These are phyloP conservation scores for Eupeodes latifasciatus DNA, from an alignment of 2,888 invertebrate species.

Conservation along the genomic window DNA sequence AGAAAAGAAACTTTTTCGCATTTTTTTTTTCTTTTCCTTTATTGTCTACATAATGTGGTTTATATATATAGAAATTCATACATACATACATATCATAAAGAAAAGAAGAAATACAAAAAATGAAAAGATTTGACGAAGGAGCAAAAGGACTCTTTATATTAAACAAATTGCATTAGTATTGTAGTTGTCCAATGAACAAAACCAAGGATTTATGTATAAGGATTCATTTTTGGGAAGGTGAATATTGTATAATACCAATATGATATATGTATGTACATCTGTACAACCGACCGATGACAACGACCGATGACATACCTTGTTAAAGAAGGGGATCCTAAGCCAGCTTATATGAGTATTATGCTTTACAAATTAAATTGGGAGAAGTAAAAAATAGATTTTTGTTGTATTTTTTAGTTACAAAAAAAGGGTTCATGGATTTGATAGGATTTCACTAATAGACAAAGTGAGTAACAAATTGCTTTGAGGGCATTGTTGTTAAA, in stretches of 20 bases:
- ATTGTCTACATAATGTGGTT: slow-evolving; percentile 1
- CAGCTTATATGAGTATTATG: slow-evolving; percentile 32
- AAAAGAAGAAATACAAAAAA: background rate
- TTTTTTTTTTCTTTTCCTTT: background rate
- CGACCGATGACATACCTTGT: background rate
- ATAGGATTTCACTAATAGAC: slow-evolving; percentile 56
- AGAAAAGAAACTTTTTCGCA: background rate
- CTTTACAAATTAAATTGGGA: slow-evolving; percentile 48
- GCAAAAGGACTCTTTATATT: slow-evolving; percentile 36
- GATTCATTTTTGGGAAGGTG: slow-evolving; percentile 47
- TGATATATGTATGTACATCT: background rate
- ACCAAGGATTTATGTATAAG: slow-evolving; percentile 67
- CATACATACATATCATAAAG: too few relatives aligned
- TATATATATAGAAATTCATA: background rate
- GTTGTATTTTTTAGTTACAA: slow-evolving; percentile 11
- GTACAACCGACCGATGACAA: background rate
- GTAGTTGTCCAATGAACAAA: slow-evolving; percentile 64
- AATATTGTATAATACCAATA: slow-evolving; percentile 28
- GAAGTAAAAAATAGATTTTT: slow-evolving; percentile 1
- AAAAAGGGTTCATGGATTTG: slow-evolving; percentile 50
- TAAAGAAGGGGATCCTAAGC: slow-evolving; percentile 25
- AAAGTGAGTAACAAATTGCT: slow-evolving; percentile 56
- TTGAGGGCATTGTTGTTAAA: slow-evolving; percentile 28
- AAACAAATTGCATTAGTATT: slow-evolving; percentile 70
- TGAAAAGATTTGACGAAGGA: slow-evolving; percentile 34